phyloP scores from a whole-genome alignment of 53 echinoderm and acorn worm species.

The Arbacia lixula region DNA sequence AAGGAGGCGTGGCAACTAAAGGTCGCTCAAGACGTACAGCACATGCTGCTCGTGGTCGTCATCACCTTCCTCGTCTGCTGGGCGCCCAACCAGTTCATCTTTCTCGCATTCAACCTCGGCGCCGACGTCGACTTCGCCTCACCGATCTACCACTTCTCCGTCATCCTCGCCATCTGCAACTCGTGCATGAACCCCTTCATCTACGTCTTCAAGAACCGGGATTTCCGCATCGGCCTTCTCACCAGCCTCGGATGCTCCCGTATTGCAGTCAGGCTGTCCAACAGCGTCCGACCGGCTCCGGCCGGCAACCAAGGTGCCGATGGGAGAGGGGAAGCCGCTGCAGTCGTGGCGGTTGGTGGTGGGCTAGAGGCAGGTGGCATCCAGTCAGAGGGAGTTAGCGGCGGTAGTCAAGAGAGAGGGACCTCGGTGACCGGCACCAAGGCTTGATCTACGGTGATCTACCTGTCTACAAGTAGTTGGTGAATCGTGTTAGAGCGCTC shows the following conservation, averaged over 20 bases:
- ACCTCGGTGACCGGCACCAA: too few species aligned
- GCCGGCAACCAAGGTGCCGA: too few species aligned
- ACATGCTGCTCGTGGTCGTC: conserved; percentile 82
- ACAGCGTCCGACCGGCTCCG: not conserved
- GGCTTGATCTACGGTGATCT: too few species aligned
- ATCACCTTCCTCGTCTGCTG: conserved; percentile 84
- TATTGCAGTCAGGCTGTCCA: not conserved
- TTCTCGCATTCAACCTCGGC: conserved; percentile 76
- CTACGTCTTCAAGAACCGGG: conserved; percentile 82
- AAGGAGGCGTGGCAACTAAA: conserved; percentile 70
- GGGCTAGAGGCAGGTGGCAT: too few species aligned
- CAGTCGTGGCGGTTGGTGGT: too few species aligned
- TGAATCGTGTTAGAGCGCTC: too few species aligned
- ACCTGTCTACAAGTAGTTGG: too few species aligned
- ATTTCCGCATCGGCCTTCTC: conserved; percentile 61
- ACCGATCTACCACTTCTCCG: conserved; percentile 74
- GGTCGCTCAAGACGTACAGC: conserved; percentile 70
- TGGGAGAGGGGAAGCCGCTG: too few species aligned
- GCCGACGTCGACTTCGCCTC: conserved; percentile 73
- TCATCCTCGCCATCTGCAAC: conserved; percentile 87
- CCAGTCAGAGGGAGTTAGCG: too few species aligned
- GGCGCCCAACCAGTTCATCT: conserved; percentile 85
- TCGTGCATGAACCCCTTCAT: conserved; percentile 93
- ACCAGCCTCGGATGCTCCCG: conserved; percentile 28
- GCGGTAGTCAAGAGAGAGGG: too few species aligned